A percentile compares a stretch with the other conserved stretches of the same genome.
Evolutionary conservation across 2,888 invertebrate species (phyloP).

Genomic region (Lasiommata megera): DNA sequence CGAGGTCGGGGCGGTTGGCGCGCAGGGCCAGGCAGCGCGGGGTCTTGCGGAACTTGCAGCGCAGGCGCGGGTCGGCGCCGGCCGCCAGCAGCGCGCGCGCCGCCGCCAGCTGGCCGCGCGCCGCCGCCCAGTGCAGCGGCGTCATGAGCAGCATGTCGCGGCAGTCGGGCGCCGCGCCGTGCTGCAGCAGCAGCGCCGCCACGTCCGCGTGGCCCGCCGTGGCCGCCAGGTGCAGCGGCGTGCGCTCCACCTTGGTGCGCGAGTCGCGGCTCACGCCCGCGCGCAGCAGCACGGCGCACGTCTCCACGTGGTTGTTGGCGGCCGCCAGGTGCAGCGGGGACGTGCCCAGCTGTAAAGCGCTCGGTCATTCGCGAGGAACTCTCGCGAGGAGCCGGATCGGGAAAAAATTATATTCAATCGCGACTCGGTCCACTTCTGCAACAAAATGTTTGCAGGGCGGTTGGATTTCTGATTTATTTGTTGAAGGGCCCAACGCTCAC

Average conservation of each 20-base stretch:
- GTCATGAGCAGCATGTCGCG: conserved; percentile 83
- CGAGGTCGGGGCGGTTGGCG: conserved; percentile 30
- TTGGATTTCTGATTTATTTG: no score
- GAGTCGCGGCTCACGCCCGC: conserved; percentile 95
- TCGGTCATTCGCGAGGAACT: no score
- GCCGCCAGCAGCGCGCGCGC: conserved; percentile 86
- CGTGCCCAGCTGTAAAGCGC: conserved; percentile 86
- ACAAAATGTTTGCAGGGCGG: no score
- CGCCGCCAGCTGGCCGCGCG: conserved; percentile 84
- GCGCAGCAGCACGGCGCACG: conserved; percentile 89
- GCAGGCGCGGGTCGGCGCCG: conserved; percentile 85
- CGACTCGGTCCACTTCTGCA: no score
- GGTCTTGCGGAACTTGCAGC: conserved; percentile 60
- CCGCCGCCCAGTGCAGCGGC: conserved; percentile 96
- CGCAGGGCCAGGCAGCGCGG: conserved; percentile 47
- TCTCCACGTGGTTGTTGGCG: conserved; percentile 88
- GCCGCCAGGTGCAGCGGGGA: conserved; percentile 93
- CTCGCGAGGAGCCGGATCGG: no score
- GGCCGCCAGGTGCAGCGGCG: conserved; percentile 94
- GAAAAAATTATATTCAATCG: no score
- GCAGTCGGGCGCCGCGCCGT: conserved; percentile 54
- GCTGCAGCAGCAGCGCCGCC: conserved; percentile 84
- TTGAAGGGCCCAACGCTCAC: conserved; percentile 75
- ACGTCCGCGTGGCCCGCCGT: conserved; percentile 90
- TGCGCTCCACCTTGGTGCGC: conserved; percentile 95